A percentile compares a stretch with the other conserved stretches of the same genome.
Conservation (phyloP, 2,888 invertebrate species). For the Volucella zonaria region DNA sequence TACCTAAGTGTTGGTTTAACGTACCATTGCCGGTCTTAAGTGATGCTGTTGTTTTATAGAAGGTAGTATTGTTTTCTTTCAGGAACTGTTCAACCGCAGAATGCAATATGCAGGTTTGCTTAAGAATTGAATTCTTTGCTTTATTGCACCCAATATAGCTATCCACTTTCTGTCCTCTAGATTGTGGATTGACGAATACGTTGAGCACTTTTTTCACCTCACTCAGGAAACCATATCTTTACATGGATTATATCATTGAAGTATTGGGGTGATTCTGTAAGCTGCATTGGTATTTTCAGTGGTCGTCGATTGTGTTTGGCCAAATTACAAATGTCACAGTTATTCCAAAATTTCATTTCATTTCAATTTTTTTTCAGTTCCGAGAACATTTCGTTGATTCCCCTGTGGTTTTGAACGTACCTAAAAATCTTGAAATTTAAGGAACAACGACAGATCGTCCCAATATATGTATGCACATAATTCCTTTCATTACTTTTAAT, state of each 20-base stretch:
- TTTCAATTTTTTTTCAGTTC: too few relatives aligned
- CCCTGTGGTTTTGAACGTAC: too few relatives aligned
- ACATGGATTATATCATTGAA: conserved; percentile 36
- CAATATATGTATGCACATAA: conserved; percentile 13
- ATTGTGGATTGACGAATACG: conserved; percentile 18
- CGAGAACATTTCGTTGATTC: too few relatives aligned
- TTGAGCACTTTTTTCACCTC: conserved; percentile 19
- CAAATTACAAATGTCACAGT: too few relatives aligned
- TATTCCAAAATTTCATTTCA: too few relatives aligned
- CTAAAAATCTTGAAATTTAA: too few relatives aligned
- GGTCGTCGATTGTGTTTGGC: too few relatives aligned
- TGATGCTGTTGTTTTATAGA: conserved; percentile 25
- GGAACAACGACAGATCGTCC: too few relatives aligned
- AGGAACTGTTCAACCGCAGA: too few relatives aligned
- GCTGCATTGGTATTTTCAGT: too few relatives aligned
- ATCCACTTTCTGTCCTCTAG: conserved; percentile 38
- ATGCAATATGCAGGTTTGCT: conserved; percentile 39
- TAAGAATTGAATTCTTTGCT: conserved; percentile 24
- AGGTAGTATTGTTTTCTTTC: not conserved
- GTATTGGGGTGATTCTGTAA: too few relatives aligned
- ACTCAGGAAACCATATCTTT: conserved; percentile 21
- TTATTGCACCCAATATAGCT: conserved; percentile 29
- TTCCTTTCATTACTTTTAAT: conserved; percentile 42
- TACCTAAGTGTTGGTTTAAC: conserved; percentile 8
- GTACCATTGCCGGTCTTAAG: conserved; percentile 15